Conservation (phyloP, 2,888 invertebrate species). For the Stomorhina lunata region DNA sequence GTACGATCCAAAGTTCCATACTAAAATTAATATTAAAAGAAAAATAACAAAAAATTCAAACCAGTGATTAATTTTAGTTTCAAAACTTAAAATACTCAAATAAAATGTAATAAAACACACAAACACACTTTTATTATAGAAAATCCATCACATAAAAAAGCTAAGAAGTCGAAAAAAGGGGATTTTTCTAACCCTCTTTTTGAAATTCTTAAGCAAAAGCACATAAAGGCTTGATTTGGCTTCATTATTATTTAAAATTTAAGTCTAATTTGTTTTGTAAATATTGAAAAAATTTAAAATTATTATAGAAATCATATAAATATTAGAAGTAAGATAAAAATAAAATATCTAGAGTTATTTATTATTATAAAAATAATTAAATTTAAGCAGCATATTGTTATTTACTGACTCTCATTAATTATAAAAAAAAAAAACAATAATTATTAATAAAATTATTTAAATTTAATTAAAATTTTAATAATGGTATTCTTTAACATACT, state of each 20-base stretch:
- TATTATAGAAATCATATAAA: slow-evolving; percentile 25
- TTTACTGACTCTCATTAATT: slow-evolving; percentile 56
- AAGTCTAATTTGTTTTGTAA: slow-evolving; percentile 54
- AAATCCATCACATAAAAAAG: not conserved
- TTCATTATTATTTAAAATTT: slow-evolving; percentile 11
- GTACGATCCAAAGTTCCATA: slow-evolving; percentile 60
- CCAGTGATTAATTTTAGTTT: slow-evolving; percentile 61
- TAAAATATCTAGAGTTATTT: slow-evolving; percentile 52
- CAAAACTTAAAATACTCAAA: slow-evolving; percentile 28
- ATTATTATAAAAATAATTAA: slow-evolving; percentile 40
- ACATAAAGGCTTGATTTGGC: slow-evolving; percentile 44
- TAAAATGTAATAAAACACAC: not conserved
- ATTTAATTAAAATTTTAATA: slow-evolving; percentile 28
- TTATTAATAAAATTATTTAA: slow-evolving; percentile 34
- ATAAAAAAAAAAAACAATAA: slow-evolving; percentile 12
- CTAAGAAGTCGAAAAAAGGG: not conserved
- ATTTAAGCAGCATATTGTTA: slow-evolving; percentile 59
- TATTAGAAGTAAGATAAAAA: slow-evolving; percentile 5
- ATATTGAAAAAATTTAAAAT: slow-evolving; percentile 38
- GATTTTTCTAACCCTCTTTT: not conserved
- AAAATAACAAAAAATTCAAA: not conserved
- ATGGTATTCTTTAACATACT: slow-evolving; percentile 20
- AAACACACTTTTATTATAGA: not conserved
- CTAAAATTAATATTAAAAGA: slow-evolving; percentile 32
- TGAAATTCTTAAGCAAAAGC: not conserved